These are phyloP conservation scores for Cataglyphis cursor DNA, from an alignment of 2,888 invertebrate species.

Conservation along the genomic window DNA sequence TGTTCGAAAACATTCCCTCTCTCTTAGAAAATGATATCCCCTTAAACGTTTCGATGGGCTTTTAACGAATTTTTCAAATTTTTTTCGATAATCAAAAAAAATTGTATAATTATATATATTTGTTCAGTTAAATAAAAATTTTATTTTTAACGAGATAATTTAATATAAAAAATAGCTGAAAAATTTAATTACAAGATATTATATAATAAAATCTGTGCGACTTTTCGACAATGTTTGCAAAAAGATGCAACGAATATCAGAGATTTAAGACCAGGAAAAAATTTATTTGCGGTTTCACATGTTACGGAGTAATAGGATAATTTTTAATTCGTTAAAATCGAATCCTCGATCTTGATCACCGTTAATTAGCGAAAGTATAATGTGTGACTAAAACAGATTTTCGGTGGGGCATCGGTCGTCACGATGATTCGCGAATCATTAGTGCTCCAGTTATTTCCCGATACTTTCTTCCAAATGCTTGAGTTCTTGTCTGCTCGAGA, in stretches of 20 bases:
- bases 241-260: neutral
- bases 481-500: conserved; percentile 1
- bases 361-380: conserved; percentile 42
- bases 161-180: neutral
- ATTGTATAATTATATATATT: neutral
- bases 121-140: neutral
- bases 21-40: neutral
- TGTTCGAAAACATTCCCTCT: neutral
- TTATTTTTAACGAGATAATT: neutral
- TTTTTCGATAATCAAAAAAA: neutral
- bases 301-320: neutral
- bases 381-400: conserved; percentile 20
- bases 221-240: neutral
- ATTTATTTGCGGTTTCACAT: neutral
- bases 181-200: conserved; percentile 1
- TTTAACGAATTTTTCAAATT: neutral
- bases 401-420: conserved; percentile 6
- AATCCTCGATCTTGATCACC: conserved; percentile 27
- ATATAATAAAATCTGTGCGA: neutral
- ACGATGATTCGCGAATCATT: conserved; percentile 31
- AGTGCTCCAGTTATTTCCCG: conserved; percentile 15
- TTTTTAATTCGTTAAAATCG: conserved; percentile 23
- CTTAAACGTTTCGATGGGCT: neutral
- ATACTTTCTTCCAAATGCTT: conserved; percentile 37
- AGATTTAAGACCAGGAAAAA: neutral